Conservation (phyloP, 2,797 vertebrate species). For the Sebastes jordani region DNA sequence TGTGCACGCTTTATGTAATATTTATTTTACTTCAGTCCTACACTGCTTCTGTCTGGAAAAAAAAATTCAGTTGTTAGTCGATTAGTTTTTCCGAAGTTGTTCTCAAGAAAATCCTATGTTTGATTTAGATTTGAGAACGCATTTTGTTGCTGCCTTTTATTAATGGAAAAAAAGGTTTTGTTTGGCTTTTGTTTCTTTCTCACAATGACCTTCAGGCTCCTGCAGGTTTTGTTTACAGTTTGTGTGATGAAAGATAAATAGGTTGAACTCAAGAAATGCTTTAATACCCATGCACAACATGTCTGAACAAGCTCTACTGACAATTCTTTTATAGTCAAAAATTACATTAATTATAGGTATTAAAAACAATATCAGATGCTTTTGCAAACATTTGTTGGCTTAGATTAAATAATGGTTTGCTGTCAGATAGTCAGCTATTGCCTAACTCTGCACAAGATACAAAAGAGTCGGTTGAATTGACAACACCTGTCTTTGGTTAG, state of each 20-base stretch:
- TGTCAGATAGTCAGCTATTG: neutral
- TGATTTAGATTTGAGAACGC: neutral
- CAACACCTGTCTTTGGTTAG: slow-evolving; percentile 23
- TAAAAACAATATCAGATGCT: neutral
- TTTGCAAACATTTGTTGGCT: neutral
- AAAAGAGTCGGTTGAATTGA: neutral
- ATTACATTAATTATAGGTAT: neutral
- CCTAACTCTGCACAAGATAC: neutral
- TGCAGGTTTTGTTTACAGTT: slow-evolving; percentile 12
- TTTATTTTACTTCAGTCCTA: neutral
- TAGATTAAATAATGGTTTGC: neutral
- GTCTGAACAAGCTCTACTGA: neutral
- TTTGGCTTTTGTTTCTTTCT: neutral
- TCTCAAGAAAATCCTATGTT: neutral
- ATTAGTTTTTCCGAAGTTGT: neutral
- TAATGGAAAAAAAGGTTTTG: neutral
- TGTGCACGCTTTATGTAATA: neutral
- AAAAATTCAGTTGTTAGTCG: neutral
- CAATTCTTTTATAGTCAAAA: neutral
- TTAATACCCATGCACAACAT: neutral
- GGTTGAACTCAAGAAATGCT: neutral
- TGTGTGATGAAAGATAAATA: neutral
- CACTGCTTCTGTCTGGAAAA: neutral
- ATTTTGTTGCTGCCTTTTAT: neutral
- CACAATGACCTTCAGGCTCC: neutral